Conservation (phyloP, 2,888 invertebrate species). For the Pheosia gnoma region DNA sequence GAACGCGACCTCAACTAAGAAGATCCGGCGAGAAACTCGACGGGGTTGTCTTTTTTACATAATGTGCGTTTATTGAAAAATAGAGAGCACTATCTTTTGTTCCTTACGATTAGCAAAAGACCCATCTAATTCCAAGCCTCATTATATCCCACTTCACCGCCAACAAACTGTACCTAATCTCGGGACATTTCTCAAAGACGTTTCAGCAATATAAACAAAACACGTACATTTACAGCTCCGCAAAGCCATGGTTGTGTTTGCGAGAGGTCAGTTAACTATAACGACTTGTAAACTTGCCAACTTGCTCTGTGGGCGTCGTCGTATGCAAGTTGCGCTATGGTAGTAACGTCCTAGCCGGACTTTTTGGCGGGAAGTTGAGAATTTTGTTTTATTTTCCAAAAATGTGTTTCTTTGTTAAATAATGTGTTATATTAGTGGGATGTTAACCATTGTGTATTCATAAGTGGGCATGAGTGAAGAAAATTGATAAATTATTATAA, state of each 20-base stretch:
- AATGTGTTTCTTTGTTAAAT: no score
- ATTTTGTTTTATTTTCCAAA: no score
- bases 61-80: no score
- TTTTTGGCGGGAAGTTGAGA: no score
- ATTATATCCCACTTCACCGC: not conserved
- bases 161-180: not conserved
- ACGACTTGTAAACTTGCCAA: conserved; percentile 52
- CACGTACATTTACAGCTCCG: not conserved
- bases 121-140: conserved; percentile 1
- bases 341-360: not conserved
- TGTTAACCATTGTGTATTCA: no score
- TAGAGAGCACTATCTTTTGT: no score
- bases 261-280: conserved; percentile 51
- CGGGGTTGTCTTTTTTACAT: no score
- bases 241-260: conserved; percentile 23
- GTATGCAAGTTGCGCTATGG: not conserved
- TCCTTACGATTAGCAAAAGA: not conserved
- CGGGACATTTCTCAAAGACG: conserved; percentile 1
- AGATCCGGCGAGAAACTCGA: no score
- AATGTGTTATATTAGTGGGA: no score
- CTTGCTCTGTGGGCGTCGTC: conserved; percentile 15
- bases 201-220: conserved; percentile 1
- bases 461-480: no score
- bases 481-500: no score
- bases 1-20: no score